Evolutionary conservation across 2,888 invertebrate genomes (phyloP), one percentile per base, ranked within the genome.

Genomic region (Therioaphis trifolii): DNA sequence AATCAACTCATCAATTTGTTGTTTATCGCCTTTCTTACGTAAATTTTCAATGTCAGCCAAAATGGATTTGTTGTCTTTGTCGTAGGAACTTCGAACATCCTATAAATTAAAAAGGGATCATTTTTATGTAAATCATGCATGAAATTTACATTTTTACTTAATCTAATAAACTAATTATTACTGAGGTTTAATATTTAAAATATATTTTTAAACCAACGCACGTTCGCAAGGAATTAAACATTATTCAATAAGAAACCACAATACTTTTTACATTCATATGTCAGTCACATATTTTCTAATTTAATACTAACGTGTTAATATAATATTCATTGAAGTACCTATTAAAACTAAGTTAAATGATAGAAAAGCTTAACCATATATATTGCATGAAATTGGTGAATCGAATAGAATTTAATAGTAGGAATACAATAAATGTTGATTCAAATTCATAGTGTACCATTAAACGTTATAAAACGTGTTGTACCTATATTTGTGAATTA

Each of bases 31-130:
- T 82, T 74, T 82, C 0, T 66, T 74, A 12, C 63, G 72, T 7
- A 82, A 0, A 14, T 49, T 74, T 66, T 82, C 82, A 21, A 82
- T 40, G 40, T 63, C 72, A 35, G 24, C 29, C 24, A 40, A 43
- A 71, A 82, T 74, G 24, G 14, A 40, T 82, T 74, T 82, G 24
- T 74, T 82, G 4, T 82, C 82, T 66, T 82, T 82, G 14, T 82
- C 82, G n/a, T 74, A 74, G 24, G 35, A 35, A 52, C n/a, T 71
- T 11, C 82, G 82, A 29, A 74, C 82, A 43, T 82, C 82, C 82
- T 82, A 55, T 12, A 69, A 68, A 69, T 43, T 21, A 0, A 69
- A 27, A 18, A 68, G 4, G n/a, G n/a, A n/a, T n/a, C n/a, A n/a
- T n/a, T n/a, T n/a, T n/a, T n/a, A n/a, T n/a, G n/a, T n/a, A n/a